These are phyloP conservation scores for Sus scrofa DNA, from an alignment of 2,113 vertebrate species.

Conservation along the genomic window DNA sequence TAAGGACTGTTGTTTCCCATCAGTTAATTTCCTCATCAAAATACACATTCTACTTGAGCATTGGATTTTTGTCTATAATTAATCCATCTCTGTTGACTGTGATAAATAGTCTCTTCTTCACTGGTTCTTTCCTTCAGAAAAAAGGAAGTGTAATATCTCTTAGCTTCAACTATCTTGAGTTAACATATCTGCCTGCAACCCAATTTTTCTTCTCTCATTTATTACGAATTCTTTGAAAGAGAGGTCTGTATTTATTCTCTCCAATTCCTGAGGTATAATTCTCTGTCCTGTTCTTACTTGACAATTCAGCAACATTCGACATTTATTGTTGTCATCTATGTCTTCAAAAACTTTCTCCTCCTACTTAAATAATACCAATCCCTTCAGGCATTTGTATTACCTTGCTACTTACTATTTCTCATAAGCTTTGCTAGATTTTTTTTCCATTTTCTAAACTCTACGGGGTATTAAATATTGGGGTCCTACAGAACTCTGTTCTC, in stretches of 20 bases:
- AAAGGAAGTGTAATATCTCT: background rate
- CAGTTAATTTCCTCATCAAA: background rate
- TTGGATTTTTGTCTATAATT: background rate
- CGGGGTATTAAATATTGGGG: background rate
- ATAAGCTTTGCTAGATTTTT: background rate
- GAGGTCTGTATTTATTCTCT: background rate
- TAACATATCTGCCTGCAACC: background rate
- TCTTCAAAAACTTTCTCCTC: background rate
- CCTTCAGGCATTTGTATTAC: background rate
- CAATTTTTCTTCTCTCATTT: background rate
- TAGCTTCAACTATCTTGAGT: background rate
- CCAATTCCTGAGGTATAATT: background rate
- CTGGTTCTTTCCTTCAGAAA: background rate
- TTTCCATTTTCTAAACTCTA: background rate
- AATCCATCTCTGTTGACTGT: background rate
- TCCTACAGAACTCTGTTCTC: background rate
- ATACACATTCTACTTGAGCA: no score
- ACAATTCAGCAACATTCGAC: background rate
- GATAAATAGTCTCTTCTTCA: background rate
- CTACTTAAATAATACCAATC: background rate
- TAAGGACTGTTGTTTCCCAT: background rate
- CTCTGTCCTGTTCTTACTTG: background rate
- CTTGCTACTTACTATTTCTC: background rate
- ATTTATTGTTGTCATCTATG: background rate
- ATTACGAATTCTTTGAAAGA: background rate